phyloP scores from a whole-genome alignment of 2,888 invertebrate species.

The Dasysyrphus albostriatus region DNA sequence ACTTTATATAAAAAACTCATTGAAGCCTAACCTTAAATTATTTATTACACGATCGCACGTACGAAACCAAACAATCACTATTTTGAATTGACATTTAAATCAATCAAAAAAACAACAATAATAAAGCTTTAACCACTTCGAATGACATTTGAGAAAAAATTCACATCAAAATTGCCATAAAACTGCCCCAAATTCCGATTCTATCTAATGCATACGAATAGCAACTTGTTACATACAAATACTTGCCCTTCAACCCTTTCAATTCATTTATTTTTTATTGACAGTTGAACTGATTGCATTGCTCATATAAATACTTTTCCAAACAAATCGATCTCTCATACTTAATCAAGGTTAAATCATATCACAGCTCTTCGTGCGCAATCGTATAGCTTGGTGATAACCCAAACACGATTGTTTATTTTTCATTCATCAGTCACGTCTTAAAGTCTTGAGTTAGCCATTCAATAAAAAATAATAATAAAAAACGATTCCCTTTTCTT shows the following conservation, averaged over 20 bases:
- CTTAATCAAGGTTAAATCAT: conserved; percentile 68
- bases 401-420: conserved; percentile 54
- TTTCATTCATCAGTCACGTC: conserved; percentile 69
- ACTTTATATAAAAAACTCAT: not conserved
- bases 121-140: not conserved
- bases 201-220: not conserved
- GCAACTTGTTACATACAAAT: not conserved
- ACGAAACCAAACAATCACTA: not conserved
- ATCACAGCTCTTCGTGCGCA: conserved; percentile 38
- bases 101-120: conserved; percentile 1
- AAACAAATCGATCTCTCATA: conserved; percentile 57
- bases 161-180: conserved; percentile 4
- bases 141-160: conserved; percentile 21
- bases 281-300: conserved; percentile 54
- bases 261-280: conserved; percentile 32
- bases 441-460: conserved; percentile 32
- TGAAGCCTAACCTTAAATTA: conserved; percentile 6
- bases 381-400: conserved; percentile 53
- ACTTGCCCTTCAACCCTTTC: conserved; percentile 35
- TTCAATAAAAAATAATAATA: not conserved
- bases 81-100: conserved; percentile 28
- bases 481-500: conserved; percentile 36
- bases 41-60: conserved; percentile 11
- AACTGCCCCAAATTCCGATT: conserved; percentile 23
- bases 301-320: not conserved